Conservation (phyloP, 2,797 vertebrate genomes). For the Tamandua tetradactyla region DNA sequence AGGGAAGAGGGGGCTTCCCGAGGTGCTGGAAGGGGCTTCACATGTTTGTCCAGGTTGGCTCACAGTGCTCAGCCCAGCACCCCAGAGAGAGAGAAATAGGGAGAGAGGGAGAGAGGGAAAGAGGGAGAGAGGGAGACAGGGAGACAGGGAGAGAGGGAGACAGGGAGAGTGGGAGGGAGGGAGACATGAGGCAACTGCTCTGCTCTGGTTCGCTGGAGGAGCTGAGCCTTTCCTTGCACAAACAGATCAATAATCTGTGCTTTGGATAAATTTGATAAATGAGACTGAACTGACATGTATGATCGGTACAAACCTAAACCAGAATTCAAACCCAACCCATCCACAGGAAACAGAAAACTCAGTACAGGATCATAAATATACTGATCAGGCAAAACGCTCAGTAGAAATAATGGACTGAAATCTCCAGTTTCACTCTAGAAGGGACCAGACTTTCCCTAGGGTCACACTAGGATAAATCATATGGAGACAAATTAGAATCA, state of each 20-base stretch:
- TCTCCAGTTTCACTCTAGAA: not conserved
- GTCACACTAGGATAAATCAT: not conserved
- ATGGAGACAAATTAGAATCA: not conserved
- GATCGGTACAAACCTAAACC: not conserved
- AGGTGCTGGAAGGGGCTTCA: not conserved
- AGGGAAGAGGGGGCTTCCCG: not conserved
- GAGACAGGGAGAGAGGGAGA: not conserved
- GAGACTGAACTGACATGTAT: not conserved
- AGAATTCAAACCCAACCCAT: not conserved
- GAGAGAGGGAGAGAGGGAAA: not conserved
- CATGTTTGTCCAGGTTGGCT: not conserved
- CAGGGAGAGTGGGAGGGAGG: slow-evolving; percentile 33
- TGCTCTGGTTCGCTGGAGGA: slow-evolving; percentile 81
- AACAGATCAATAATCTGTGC: not conserved
- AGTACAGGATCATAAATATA: not conserved
- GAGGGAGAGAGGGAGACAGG: not conserved
- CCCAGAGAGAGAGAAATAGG: not conserved
- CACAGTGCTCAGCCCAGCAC: not conserved
- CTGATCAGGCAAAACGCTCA: too few species aligned
- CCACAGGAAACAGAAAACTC: not conserved
- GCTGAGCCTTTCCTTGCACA: slow-evolving; percentile 10
- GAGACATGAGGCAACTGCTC: slow-evolving; percentile 89
- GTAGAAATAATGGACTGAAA: not conserved
- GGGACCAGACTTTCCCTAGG: not conserved
- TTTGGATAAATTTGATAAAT: not conserved